Conservation (phyloP, 2,113 vertebrate genomes). For the Embiotoca jacksoni region DNA sequence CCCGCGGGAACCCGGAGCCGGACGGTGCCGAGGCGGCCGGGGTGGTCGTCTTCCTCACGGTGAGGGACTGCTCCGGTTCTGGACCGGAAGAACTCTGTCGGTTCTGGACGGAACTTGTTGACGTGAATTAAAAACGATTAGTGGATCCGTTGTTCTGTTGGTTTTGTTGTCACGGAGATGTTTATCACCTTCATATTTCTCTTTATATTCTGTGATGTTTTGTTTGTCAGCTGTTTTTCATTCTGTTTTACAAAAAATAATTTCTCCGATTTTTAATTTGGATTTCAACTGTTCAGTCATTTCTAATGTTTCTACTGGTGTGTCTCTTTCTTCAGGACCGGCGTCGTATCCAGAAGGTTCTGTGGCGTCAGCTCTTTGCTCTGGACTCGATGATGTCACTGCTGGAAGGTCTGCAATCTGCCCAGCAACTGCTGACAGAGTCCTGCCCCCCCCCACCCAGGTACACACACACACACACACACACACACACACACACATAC, state of each 20-base stretch:
- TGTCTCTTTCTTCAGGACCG: conserved; percentile 72
- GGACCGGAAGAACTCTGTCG: no score
- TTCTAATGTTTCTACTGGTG: not conserved
- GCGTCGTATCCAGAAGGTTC: conserved; percentile 80
- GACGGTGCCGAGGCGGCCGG: conserved; percentile 64
- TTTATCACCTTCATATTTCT: no score
- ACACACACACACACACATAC: not conserved
- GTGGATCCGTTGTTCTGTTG: no score
- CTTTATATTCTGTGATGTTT: no score
- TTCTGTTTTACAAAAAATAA: no score
- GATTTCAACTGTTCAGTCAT: no score
- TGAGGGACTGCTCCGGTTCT: not conserved
- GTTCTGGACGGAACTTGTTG: no score
- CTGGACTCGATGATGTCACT: conserved; percentile 79
- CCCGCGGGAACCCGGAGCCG: conserved; percentile 54
- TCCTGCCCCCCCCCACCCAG: conserved; percentile 59
- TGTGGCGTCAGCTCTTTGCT: conserved; percentile 79
- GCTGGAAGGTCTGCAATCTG: conserved; percentile 72
- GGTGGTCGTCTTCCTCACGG: conserved; percentile 71
- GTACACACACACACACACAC: conserved; percentile 46
- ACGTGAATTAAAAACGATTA: no score
- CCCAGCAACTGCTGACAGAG: conserved; percentile 68
- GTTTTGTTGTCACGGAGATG: no score
- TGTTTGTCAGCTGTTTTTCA: no score
- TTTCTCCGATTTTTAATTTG: no score